Conservation (phyloP, 2,113 vertebrate species). For the Calidris pugnax region DNA sequence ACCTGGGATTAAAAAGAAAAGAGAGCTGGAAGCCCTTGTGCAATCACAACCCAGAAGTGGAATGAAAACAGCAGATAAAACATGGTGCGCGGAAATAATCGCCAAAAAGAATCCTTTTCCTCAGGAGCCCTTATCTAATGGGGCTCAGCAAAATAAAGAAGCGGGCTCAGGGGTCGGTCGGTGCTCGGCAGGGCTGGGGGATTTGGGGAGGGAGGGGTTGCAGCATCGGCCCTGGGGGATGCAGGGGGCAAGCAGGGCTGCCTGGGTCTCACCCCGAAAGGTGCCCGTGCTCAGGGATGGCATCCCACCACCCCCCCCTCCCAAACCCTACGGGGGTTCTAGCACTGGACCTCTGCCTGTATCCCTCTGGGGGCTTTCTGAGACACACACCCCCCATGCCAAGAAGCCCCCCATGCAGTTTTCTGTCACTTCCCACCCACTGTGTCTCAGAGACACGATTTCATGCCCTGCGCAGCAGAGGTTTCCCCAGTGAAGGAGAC, state of each 20-base stretch:
- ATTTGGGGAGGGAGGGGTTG: neutral
- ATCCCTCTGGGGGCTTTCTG: neutral
- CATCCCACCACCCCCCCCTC: neutral
- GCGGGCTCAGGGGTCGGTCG: neutral
- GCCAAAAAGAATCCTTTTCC: neutral
- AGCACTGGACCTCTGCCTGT: neutral
- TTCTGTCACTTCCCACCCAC: neutral
- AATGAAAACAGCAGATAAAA: neutral
- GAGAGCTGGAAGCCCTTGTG: neutral
- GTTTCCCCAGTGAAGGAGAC: neutral
- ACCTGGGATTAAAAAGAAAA: neutral
- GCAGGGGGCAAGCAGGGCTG: neutral
- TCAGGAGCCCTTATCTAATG: neutral
- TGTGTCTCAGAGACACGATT: neutral
- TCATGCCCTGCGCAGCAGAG: neutral
- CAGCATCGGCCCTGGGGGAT: neutral
- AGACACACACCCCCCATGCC: fast-evolving
- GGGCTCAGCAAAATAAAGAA: constrained; percentile 3
- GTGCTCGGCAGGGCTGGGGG: neutral
- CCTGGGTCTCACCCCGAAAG: neutral
- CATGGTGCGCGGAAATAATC: neutral
- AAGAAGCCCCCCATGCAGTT: neutral
- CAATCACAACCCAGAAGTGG: neutral
- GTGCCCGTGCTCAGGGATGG: no score
- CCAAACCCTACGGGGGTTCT: fast-evolving